Conservation (phyloP, 2,797 vertebrate species). For the Hyperoplus immaculatus region DNA sequence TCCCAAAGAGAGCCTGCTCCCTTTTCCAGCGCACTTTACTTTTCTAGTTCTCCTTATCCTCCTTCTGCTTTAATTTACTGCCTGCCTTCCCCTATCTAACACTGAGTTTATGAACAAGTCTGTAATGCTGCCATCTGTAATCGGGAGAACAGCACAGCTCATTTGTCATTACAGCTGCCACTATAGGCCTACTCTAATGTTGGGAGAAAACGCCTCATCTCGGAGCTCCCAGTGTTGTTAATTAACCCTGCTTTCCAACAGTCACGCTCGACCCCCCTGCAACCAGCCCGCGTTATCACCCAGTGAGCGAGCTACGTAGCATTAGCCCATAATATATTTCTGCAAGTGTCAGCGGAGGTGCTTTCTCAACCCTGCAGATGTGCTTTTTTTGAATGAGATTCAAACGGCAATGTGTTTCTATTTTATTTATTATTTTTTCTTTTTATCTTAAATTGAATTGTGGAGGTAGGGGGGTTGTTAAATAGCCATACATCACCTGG, state of each 20-base stretch:
- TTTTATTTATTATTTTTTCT: no score
- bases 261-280: slow-evolving; percentile 43
- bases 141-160: slow-evolving; percentile 38
- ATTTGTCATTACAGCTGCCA: slow-evolving; percentile 71
- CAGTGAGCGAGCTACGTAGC: slow-evolving; percentile 32
- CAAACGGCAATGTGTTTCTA: slow-evolving; percentile 60
- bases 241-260: slow-evolving; percentile 78
- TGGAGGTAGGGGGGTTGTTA: slow-evolving; percentile 76
- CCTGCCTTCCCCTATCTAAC: slow-evolving; percentile 41
- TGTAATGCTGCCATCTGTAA: slow-evolving; percentile 47
- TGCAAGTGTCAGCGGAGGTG: slow-evolving; percentile 77
- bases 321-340: slow-evolving; percentile 66
- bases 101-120: slow-evolving; percentile 39
- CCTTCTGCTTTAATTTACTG: slow-evolving; percentile 55
- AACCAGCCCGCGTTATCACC: slow-evolving; percentile 50
- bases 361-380: slow-evolving; percentile 57
- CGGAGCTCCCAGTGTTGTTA: slow-evolving; percentile 66
- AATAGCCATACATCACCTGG: slow-evolving; percentile 81
- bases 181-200: slow-evolving; percentile 47
- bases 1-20: not conserved
- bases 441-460: slow-evolving; percentile 85
- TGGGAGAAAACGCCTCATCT: slow-evolving; percentile 61
- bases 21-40: not conserved
- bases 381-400: slow-evolving; percentile 67
- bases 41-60: slow-evolving; percentile 31